Conservation (phyloP, 2,888 invertebrate genomes). For the Liposcelis brunnea region DNA sequence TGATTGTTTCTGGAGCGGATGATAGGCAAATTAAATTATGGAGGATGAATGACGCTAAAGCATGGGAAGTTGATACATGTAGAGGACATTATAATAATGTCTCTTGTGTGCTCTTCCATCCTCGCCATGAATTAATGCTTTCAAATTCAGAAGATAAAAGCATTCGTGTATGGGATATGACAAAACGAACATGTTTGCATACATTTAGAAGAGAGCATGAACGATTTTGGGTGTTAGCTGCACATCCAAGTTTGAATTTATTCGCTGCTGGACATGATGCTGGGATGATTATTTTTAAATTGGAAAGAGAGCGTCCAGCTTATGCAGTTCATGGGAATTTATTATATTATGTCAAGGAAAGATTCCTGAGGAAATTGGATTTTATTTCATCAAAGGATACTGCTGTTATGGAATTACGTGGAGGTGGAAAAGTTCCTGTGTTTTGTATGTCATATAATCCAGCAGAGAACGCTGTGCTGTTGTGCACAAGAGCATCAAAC, state of each 20-base stretch:
- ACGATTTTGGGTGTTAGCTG: constrained; percentile 91
- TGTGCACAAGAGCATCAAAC: constrained; percentile 65
- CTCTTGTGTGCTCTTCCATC: constrained; percentile 93
- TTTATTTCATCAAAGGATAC: constrained; percentile 85
- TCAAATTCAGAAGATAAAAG: constrained; percentile 97
- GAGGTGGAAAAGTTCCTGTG: constrained; percentile 23
- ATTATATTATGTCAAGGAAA: constrained; percentile 91
- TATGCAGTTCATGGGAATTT: constrained; percentile 86
- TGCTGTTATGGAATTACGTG: constrained; percentile 82
- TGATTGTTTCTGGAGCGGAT: constrained; percentile 96
- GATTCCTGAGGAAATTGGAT: constrained; percentile 76
- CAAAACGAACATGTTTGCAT: constrained; percentile 77
- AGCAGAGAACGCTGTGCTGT: constrained; percentile 85
- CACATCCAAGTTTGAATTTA: constrained; percentile 86
- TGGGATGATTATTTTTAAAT: constrained; percentile 81
- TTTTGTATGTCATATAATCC: constrained; percentile 90
- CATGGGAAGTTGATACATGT: constrained; percentile 74
- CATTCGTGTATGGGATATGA: constrained; percentile 98
- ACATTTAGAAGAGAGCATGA: constrained; percentile 92
- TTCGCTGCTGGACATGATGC: constrained; percentile 99
- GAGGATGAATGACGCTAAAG: constrained; percentile 96
- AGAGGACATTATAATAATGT: constrained; percentile 99
- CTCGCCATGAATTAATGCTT: constrained; percentile 86
- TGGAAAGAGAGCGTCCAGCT: constrained; percentile 87
- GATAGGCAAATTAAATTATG: constrained; percentile 94